Conservation (phyloP, 2,888 invertebrate species). For the Luperina testacea region DNA sequence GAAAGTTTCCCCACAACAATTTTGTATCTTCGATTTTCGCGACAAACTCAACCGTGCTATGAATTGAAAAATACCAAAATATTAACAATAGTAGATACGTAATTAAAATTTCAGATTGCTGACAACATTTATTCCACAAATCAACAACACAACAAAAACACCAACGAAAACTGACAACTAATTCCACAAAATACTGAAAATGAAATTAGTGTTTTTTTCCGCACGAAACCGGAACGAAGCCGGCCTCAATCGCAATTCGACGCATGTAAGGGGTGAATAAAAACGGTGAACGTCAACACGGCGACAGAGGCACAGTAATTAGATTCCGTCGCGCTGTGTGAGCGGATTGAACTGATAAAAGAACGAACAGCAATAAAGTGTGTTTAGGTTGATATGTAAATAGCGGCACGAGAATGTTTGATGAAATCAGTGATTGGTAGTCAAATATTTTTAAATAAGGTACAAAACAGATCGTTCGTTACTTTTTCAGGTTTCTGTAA, state of each 20-base stretch:
- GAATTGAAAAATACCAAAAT: neutral
- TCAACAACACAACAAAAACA: constrained; percentile 10
- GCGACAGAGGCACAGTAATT: constrained; percentile 68
- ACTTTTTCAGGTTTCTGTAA: neutral
- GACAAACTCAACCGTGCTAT: too few species aligned
- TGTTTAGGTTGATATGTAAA: constrained; percentile 40
- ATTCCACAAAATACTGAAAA: constrained; percentile 31
- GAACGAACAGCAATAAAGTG: constrained; percentile 44
- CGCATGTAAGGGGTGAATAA: constrained; percentile 65
- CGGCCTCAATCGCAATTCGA: constrained; percentile 65
- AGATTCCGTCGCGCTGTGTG: constrained; percentile 65
- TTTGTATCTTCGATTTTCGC: too few species aligned
- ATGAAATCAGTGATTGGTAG: constrained; percentile 6
- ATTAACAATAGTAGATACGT: neutral
- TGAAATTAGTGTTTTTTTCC: constrained; percentile 53
- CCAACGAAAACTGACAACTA: too few species aligned
- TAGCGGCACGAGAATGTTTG: constrained; percentile 3
- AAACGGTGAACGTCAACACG: constrained; percentile 65
- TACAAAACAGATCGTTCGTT: neutral
- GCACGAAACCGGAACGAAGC: constrained; percentile 35
- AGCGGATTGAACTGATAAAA: constrained; percentile 64
- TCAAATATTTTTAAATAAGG: constrained; percentile 1
- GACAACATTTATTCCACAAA: neutral
- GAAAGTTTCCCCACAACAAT: too few species aligned
- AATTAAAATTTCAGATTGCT: neutral